These are phyloP conservation scores for Vombatus ursinus DNA, from an alignment of 2,113 vertebrate genomes.

Conservation along the genomic window DNA sequence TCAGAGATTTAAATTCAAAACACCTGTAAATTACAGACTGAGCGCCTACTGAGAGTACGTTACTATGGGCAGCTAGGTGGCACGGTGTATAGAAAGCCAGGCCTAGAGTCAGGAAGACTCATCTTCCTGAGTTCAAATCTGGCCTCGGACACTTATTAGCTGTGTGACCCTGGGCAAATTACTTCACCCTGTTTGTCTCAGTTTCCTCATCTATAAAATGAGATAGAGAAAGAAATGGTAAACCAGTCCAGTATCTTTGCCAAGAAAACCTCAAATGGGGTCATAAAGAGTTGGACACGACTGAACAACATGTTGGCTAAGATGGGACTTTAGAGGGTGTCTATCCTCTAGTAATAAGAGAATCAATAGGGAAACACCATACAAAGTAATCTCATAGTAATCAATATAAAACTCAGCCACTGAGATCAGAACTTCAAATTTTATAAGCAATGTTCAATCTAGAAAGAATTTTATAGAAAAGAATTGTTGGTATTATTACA, in stretches of 20 bases:
- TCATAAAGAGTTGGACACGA: background rate
- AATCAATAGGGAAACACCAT: background rate
- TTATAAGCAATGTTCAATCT: too few species aligned
- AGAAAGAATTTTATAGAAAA: too few species aligned
- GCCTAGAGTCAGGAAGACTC: background rate
- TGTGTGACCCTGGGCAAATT: background rate
- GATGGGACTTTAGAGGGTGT: background rate
- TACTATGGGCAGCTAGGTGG: background rate
- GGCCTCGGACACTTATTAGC: background rate
- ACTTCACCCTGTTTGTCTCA: background rate
- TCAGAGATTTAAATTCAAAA: background rate
- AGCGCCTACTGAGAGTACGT: background rate
- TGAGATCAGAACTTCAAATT: too few species aligned
- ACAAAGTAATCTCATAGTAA: background rate
- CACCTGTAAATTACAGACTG: background rate
- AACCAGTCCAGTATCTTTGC: background rate
- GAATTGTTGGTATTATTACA: background rate
- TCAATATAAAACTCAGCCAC: background rate
- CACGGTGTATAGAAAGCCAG: background rate
- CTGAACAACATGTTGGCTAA: background rate
- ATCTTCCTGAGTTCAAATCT: too few species aligned
- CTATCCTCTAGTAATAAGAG: background rate
- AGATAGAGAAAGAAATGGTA: background rate
- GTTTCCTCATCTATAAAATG: background rate
- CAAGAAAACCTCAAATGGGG: background rate